Conservation (phyloP, 2,888 invertebrate species). For the Stramonita haemastoma region DNA sequence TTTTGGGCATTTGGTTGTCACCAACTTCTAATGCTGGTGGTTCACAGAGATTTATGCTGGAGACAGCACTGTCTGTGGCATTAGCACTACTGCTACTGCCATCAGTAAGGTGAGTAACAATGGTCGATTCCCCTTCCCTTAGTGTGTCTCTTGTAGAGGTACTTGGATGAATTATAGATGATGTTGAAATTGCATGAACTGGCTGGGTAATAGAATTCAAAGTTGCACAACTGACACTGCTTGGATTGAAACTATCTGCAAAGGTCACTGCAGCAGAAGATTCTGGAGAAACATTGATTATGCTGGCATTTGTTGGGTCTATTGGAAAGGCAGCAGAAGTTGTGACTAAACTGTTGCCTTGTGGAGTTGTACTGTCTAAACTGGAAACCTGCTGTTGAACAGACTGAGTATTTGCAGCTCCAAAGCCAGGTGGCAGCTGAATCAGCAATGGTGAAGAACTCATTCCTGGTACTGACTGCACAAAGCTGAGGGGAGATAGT, state of each 20-base stretch:
- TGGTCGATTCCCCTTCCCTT: no score
- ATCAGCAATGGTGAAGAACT: constrained; percentile 12
- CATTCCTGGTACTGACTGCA: constrained; percentile 10
- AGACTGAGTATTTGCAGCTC: not conserved
- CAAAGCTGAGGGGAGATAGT: not conserved
- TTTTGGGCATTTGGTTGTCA: not conserved
- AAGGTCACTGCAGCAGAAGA: not conserved
- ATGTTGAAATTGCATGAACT: not conserved
- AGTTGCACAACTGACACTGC: not conserved
- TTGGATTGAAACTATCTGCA: not conserved
- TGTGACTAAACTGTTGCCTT: not conserved
- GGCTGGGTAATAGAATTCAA: not conserved
- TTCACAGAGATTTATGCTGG: not conserved
- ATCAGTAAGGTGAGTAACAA: no score
- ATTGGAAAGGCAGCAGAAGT: not conserved
- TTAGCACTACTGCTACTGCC: not conserved
- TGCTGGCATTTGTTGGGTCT: not conserved
- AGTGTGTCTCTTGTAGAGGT: no score
- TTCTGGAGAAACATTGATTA: not conserved
- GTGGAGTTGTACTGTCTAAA: not conserved
- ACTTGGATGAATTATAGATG: not conserved
- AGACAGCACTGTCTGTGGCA: not conserved
- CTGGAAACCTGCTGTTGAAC: not conserved
- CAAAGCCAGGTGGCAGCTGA: constrained; percentile 15
- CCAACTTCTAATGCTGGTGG: not conserved